A percentile compares a stretch with the other conserved stretches of the same genome.
phyloP scores from a whole-genome alignment of 1,140 invertebrate genomes.

The Trachelipus rathkii region DNA sequence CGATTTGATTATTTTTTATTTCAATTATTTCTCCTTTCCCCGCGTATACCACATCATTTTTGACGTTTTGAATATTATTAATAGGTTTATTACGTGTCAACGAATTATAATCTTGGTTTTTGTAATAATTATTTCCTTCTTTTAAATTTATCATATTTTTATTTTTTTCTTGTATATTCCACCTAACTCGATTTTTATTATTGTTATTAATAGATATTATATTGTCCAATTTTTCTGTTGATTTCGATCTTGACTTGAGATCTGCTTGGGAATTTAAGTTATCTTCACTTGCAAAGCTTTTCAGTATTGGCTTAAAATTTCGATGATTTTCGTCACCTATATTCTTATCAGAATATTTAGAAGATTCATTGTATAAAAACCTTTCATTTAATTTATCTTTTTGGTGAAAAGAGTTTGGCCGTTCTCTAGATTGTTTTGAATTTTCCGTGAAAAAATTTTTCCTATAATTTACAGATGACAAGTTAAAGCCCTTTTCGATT shows the following conservation, averaged over 20 bases:
- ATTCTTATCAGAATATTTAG: neutral
- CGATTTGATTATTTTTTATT: constrained; percentile 8
- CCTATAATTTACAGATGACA: neutral
- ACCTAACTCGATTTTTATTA: neutral
- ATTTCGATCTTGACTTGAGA: neutral
- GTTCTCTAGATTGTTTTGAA: neutral
- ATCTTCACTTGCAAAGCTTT: neutral
- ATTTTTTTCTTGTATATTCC: neutral
- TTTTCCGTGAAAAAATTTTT: neutral
- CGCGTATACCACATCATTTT: neutral
- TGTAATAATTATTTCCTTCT: constrained; percentile 8
- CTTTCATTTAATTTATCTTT: neutral
- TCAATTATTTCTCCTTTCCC: constrained; percentile 5
- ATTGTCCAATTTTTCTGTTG: neutral
- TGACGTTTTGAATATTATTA: constrained; percentile 1
- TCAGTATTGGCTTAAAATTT: neutral
- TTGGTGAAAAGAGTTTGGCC: constrained; percentile 3
- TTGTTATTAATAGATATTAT: neutral
- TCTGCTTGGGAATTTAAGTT: neutral
- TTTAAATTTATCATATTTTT: neutral
- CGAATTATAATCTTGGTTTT: neutral
- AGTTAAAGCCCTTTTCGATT: neutral
- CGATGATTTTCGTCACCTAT: neutral
- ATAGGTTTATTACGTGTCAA: neutral
- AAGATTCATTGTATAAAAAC: neutral